A percentile compares a stretch with the other conserved stretches of the same genome.
phyloP scores from a whole-genome alignment of 2,888 invertebrate genomes.

The Ochlodes sylvanus region DNA sequence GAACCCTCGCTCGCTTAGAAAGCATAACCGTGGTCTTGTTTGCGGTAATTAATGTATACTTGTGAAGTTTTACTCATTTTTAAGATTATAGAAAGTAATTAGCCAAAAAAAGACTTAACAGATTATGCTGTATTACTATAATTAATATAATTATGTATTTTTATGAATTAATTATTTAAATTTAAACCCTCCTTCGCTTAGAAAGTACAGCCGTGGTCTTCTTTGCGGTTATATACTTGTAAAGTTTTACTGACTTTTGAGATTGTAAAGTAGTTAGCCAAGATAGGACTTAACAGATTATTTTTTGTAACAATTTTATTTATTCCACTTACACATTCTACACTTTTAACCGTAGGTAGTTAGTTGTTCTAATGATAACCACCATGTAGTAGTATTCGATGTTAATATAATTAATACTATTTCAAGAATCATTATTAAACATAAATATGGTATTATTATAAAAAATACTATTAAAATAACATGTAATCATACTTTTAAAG shows the following conservation, averaged over 20 bases:
- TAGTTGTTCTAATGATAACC: not conserved
- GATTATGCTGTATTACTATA: not conserved
- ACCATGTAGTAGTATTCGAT: not conserved
- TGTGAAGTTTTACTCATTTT: not conserved
- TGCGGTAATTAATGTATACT: not conserved
- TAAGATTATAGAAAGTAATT: not conserved
- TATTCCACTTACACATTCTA: not conserved
- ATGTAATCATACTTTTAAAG: not conserved
- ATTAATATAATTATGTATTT: not conserved
- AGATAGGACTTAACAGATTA: not conserved
- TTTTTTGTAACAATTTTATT: constrained; percentile 5
- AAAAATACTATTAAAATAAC: not conserved
- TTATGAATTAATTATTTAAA: not conserved
- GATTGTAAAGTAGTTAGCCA: constrained; percentile 4
- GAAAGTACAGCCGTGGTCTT: constrained; percentile 1
- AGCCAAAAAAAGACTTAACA: not conserved
- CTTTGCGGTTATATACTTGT: not conserved
- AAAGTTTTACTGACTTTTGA: constrained; percentile 1
- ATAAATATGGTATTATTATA: not conserved
- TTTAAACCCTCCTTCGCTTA: not conserved
- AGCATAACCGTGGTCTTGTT: not conserved
- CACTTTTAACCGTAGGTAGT: not conserved
- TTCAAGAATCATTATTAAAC: not conserved
- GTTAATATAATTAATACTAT: not conserved
- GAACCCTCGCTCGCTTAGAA: not conserved